These are phyloP conservation scores for Euglossa dilemma DNA, from an alignment of 1,140 invertebrate genomes.

Conservation along the genomic window DNA sequence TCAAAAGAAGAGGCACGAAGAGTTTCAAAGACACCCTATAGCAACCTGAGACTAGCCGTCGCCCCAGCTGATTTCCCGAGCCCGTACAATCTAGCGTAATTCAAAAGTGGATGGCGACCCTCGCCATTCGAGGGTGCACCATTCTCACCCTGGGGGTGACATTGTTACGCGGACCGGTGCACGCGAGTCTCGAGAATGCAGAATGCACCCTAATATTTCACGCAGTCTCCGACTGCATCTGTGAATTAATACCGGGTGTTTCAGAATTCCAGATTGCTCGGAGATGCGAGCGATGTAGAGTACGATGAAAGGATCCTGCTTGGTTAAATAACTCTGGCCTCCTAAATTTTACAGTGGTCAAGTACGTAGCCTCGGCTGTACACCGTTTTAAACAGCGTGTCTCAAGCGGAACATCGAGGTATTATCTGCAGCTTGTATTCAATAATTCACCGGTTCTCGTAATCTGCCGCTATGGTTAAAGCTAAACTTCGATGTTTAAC, in stretches of 20 bases:
- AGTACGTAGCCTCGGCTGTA: too few relatives aligned
- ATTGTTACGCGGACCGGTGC: constrained; percentile 6
- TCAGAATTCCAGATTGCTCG: neutral
- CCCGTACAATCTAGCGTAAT: constrained; percentile 33
- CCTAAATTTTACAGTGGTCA: too few relatives aligned
- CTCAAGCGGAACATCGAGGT: too few relatives aligned
- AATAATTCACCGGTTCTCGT: too few relatives aligned
- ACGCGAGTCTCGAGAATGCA: constrained; percentile 11
- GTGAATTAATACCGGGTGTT: neutral
- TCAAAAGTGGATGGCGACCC: constrained; percentile 20
- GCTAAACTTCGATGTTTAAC: too few relatives aligned
- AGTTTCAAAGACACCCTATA: neutral
- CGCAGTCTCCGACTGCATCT: neutral
- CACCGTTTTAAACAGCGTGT: too few relatives aligned
- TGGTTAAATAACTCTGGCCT: too few relatives aligned
- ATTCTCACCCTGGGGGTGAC: neutral
- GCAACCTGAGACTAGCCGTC: neutral
- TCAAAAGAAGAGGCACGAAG: neutral
- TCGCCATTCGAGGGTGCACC: constrained; percentile 6
- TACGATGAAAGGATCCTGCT: too few relatives aligned
- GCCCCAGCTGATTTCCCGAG: constrained; percentile 11
- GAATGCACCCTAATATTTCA: constrained; percentile 7
- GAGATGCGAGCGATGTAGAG: too few relatives aligned
- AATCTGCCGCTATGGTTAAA: too few relatives aligned
- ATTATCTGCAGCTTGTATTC: too few relatives aligned